Evolutionary conservation across 2,888 invertebrate genomes (phyloP), one percentile per base, ranked within the genome.

Genomic region (Catocala nupta): DNA sequence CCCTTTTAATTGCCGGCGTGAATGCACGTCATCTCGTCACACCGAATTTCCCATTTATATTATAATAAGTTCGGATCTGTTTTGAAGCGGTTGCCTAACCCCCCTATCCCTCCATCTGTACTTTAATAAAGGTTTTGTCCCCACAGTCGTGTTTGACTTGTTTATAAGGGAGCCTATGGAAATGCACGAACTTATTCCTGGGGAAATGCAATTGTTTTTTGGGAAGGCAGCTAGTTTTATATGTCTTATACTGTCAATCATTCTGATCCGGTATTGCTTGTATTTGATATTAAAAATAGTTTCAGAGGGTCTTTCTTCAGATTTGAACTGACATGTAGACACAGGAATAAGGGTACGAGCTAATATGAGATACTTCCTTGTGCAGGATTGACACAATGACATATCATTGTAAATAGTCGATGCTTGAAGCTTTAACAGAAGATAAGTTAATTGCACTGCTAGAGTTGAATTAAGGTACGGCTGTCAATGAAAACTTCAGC

Each of bases 1-100:
- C 93, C 93, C 91, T 91, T 93, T 92, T 93, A 93, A 93, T 93
- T 93, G 93, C 86, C 87, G 66, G 84, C 86, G 85, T 87, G 87
- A 85, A 85, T 86, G 82, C 81, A 83, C 86, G 85, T 77, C 86
- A 86, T 90, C 90, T 90, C 90, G 84, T 90, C 90, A 89, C 82
- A 82, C 81, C 71, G 82, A 84, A 83, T 86, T 91, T 91, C 88
- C 93, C 86, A 93, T 93, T 91, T 93, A 91, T 92, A 93, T 93
- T 93, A 93, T 92, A 93, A 93, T 93, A 89, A 90, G 92, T 89
- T 91, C 83, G 65, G 75, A 82, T 85, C 83, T 81, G 75, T 70
- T 65, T 67, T 60, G 69, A 70, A 76, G 78, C 75, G 70, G 75
- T 78, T 75, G 77, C 70, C 80, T 80, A 76, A 70, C 44, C 57